Evolutionary conservation across 1,140 invertebrate species (phyloP).

Genomic region (Gonioctena quinquepunctata): DNA sequence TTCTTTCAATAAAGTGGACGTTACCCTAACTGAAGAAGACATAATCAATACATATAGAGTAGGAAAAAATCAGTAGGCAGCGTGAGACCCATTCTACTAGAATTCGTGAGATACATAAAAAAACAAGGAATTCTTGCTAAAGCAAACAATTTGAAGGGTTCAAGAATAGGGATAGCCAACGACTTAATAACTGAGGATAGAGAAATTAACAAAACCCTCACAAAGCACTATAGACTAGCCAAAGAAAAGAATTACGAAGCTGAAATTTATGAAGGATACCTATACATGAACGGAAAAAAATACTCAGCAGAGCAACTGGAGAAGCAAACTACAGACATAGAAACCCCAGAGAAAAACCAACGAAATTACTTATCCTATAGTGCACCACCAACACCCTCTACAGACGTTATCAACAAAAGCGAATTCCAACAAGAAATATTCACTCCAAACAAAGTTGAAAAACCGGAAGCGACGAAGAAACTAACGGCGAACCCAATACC

Average conservation of each 20-base stretch:
- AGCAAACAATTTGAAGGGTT: not conserved
- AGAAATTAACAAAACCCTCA: no score
- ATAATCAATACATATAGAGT: not conserved
- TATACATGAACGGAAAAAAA: not conserved
- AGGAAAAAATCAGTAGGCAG: not conserved
- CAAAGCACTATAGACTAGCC: not conserved
- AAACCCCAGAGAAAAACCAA: not conserved
- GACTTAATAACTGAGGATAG: no score
- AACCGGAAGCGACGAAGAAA: not conserved
- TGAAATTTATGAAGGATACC: not conserved
- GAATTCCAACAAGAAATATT: not conserved
- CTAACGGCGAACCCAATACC: not conserved
- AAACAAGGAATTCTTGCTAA: not conserved
- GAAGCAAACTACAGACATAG: not conserved
- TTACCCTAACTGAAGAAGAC: no score
- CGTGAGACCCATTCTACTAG: not conserved
- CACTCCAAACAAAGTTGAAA: not conserved
- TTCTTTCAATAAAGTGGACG: no score
- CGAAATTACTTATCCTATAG: not conserved
- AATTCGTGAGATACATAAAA: not conserved
- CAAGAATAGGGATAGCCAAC: not conserved
- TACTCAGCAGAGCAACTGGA: not conserved
- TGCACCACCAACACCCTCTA: not conserved
- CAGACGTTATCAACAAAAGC: not conserved
- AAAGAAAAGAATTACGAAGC: not conserved